These are phyloP conservation scores for Diaphora mendica DNA, from an alignment of 2,888 invertebrate species.

Conservation along the genomic window DNA sequence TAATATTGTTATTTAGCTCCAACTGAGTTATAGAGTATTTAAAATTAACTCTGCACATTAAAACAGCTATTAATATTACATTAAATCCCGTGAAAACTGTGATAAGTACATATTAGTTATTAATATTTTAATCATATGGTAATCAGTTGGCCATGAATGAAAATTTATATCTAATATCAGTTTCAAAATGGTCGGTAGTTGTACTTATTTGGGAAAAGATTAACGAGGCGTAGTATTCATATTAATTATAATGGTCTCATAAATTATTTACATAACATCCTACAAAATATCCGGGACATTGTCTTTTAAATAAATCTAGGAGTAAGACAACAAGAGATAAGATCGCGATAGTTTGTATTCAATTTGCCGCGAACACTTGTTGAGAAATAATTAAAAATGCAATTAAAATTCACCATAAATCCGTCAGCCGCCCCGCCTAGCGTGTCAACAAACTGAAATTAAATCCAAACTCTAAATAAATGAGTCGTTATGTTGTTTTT, in stretches of 20 bases:
- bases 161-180: conserved; percentile 20
- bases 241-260: conserved; percentile 44
- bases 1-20: conserved; percentile 37
- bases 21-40: conserved; percentile 37
- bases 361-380: conserved; percentile 79
- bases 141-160: conserved; percentile 28
- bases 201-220: conserved; percentile 27
- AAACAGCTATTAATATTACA: conserved; percentile 20
- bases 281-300: conserved; percentile 42
- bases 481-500: conserved; percentile 66
- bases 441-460: conserved; percentile 72
- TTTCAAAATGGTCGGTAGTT: conserved; percentile 12
- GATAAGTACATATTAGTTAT: conserved; percentile 31
- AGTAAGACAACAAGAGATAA: conserved; percentile 60
- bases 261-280: conserved; percentile 42
- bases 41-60: conserved; percentile 23
- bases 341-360: conserved; percentile 71
- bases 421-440: conserved; percentile 77
- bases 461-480: conserved; percentile 70
- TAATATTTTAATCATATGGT: conserved; percentile 34
- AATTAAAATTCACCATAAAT: conserved; percentile 83
- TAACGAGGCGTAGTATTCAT: conserved; percentile 30
- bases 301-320: conserved; percentile 46
- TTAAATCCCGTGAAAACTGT: conserved; percentile 36
- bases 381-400: conserved; percentile 84